Conservation (phyloP, 2,888 invertebrate species). For the Palloptera scutellata region DNA sequence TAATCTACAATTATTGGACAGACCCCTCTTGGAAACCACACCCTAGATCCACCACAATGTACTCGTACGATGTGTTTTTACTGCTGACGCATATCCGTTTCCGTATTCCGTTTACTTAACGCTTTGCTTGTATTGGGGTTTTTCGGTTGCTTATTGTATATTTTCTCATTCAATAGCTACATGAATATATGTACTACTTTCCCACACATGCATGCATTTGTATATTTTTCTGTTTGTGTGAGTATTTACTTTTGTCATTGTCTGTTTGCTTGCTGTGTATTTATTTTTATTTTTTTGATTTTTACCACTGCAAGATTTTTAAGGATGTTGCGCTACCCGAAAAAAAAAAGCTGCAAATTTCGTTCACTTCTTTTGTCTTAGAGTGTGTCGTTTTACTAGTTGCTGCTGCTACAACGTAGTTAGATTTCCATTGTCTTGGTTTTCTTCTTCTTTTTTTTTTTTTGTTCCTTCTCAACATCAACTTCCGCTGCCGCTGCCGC, state of each 20-base stretch:
- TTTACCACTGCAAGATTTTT: slow-evolving; percentile 11
- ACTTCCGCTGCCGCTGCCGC: slow-evolving; percentile 30
- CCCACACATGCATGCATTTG: background rate
- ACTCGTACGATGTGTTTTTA: background rate
- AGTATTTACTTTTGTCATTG: slow-evolving; percentile 39
- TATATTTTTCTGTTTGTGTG: slow-evolving; percentile 7
- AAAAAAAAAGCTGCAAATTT: no score
- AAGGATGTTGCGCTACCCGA: no score
- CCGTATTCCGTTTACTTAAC: slow-evolving; percentile 40
- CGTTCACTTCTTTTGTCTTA: no score
- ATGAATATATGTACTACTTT: background rate
- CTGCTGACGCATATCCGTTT: slow-evolving; percentile 1
- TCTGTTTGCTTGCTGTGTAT: slow-evolving; percentile 29
- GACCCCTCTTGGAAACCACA: no score
- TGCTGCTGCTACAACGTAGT: slow-evolving; percentile 1
- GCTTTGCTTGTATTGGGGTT: slow-evolving; percentile 20
- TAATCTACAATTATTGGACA: no score
- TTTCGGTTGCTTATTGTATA: slow-evolving; percentile 22
- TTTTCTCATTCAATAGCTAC: background rate
- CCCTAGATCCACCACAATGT: background rate
- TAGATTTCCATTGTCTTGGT: background rate
- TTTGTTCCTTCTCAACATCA: slow-evolving; percentile 39
- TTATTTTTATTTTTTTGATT: slow-evolving; percentile 27
- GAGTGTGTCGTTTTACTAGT: background rate
- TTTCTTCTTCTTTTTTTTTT: slow-evolving; percentile 25